These are phyloP conservation scores for Coronaproctus castanopsis DNA, from an alignment of 2,888 invertebrate species.

Conservation along the genomic window DNA sequence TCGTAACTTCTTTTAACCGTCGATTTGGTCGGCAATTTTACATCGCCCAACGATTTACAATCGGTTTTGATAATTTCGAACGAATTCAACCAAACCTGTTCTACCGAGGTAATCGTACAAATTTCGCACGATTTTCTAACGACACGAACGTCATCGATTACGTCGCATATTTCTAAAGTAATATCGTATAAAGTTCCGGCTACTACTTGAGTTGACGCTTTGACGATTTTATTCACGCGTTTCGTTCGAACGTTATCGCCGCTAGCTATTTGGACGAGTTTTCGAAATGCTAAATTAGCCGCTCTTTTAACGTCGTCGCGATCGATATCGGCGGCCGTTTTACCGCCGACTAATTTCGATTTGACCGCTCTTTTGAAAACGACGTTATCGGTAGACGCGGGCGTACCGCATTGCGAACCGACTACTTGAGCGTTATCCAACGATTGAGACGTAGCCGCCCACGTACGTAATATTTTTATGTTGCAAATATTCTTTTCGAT, in stretches of 20 bases:
- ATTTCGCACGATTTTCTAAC: neutral
- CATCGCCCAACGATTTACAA: neutral
- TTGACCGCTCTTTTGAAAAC: neutral
- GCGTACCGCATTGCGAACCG: neutral
- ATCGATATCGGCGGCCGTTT: neutral
- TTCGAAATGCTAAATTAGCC: neutral
- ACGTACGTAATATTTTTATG: slow-evolving; percentile 28
- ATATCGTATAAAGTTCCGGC: neutral
- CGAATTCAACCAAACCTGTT: neutral
- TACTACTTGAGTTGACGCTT: neutral
- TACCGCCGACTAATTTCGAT: neutral
- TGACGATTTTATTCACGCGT: neutral
- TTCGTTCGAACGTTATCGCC: neutral
- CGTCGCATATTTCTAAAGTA: neutral
- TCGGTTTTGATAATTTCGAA: neutral
- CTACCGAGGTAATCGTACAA: neutral
- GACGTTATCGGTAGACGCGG: neutral
- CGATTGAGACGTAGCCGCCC: slow-evolving; percentile 17
- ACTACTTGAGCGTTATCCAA: slow-evolving; percentile 1
- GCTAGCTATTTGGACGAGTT: neutral
- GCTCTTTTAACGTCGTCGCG: neutral
- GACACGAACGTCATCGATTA: no score
- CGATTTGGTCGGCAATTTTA: neutral
- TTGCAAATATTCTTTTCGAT: slow-evolving; percentile 32
- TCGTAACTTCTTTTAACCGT: neutral